These are phyloP conservation scores for Pomatostomus ruficeps DNA, from an alignment of 2,113 vertebrate genomes.

Conservation along the genomic window DNA sequence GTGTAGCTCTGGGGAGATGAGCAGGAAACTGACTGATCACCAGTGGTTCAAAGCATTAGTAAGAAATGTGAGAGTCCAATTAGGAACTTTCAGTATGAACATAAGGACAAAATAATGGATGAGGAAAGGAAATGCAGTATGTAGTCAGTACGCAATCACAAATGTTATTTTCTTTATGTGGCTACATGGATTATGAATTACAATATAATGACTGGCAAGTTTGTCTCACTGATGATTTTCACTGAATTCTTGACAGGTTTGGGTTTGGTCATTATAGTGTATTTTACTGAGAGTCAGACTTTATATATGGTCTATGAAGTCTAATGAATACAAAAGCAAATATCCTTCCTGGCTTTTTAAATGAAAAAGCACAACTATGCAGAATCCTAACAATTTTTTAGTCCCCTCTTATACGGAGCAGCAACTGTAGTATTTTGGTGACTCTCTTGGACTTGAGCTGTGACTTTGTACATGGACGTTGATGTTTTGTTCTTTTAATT, in stretches of 20 bases:
- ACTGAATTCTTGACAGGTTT: not conserved
- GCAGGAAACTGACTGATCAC: not conserved
- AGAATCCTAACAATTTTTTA: not conserved
- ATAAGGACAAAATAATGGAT: not conserved
- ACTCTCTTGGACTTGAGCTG: not conserved
- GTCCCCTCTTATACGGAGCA: not conserved
- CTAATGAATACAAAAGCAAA: not conserved
- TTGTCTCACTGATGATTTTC: not conserved
- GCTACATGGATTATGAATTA: not conserved
- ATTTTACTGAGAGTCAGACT: not conserved
- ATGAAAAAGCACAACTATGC: not conserved
- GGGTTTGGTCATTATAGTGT: not conserved
- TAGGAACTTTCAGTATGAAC: not conserved
- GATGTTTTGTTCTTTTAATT: not conserved
- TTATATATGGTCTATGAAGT: not conserved
- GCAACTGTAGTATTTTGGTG: not conserved
- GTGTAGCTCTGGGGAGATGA: not conserved
- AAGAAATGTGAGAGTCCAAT: not conserved
- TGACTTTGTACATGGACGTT: not conserved
- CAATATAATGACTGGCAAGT: not conserved
- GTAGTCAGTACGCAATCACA: not conserved
- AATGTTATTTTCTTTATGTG: not conserved
- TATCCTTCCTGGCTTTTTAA: not conserved
- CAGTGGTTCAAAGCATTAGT: not conserved
- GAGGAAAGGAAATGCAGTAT: not conserved